Base-by-base conservation (phyloP, 2,113 vertebrate genomes). In the Anas platyrhynchos region DNA sequence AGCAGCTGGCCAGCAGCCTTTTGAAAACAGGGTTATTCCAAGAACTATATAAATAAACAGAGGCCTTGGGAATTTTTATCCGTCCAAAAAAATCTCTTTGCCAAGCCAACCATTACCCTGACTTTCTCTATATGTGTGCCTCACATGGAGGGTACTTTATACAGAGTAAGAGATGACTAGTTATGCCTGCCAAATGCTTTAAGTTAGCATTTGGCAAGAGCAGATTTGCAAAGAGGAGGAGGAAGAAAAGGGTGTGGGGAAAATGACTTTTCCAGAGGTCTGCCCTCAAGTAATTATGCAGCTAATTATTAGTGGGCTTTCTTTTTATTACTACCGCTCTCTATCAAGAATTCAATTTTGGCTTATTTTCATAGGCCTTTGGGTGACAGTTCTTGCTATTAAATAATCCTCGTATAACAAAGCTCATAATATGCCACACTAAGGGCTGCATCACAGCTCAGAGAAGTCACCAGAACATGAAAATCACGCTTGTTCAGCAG, bases 31-130 rank as follows among this genome's bases (percentile, higher is more conserved):
- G 94, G 61, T 98, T 98, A 97, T 98, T 98, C 97, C 96, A 97
- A 98, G 86, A 97, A 96, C 97, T 98, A 98, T 98, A 97, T 98
- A 98, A 98, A 98, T 98, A 98, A 98, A 98, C 97, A 98, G 97
- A 97, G 94, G 85, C 94, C 97, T 98, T 98, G 98, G 98, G 98
- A 99, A 98, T 98, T 97, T 95, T 96, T 94, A 97, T 97, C 96
- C 91, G 4, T 98, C 98, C 62, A 97, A 94, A 95, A 93, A 97
- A 81, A 27, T 73, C 62, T 82, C 68, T 90, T 74, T 94, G 86
- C 89, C 93, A 95, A 95, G 90, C 93, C 89, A 97, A 89, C 91
- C 76, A 95, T 96, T 97, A 94, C 69, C 96, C 94, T 92, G 91
- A 91, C 68, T 95, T 97, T 96, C 93, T 96, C 84, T 94, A 56